Conservation (phyloP, 2,888 invertebrate species). For the Melinaea marsaeus region DNA sequence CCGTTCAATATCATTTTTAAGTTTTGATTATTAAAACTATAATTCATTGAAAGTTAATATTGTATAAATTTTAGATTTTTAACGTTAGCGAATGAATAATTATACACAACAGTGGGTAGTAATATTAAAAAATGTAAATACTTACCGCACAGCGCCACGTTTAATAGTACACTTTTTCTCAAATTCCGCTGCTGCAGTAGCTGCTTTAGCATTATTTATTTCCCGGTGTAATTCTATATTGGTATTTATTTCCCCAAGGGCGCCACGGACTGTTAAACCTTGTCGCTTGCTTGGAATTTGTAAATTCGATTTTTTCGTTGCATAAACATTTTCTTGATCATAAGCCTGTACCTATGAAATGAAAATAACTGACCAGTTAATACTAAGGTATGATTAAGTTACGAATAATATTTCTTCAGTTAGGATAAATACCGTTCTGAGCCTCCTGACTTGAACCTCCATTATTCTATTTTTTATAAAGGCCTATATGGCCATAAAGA, state of each 20-base stretch:
- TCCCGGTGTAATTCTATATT: constrained; percentile 61
- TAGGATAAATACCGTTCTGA: constrained; percentile 49
- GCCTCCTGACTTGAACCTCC: constrained; percentile 58
- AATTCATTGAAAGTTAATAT: neutral
- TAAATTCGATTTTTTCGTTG: constrained; percentile 48
- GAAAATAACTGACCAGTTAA: neutral
- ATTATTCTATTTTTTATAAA: constrained; percentile 36
- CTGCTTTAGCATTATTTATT: constrained; percentile 52
- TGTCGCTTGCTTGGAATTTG: constrained; percentile 50
- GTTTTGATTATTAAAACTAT: neutral
- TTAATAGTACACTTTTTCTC: constrained; percentile 58
- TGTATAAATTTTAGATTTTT: neutral
- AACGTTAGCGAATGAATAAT: neutral
- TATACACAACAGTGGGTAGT: constrained; percentile 33
- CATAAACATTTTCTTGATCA: constrained; percentile 65
- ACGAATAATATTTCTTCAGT: constrained; percentile 2
- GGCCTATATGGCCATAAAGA: neutral
- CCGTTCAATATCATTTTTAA: no score
- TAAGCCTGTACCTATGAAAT: constrained; percentile 45
- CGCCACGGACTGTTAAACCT: constrained; percentile 59
- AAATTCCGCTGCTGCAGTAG: constrained; percentile 53
- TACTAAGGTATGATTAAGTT: neutral
- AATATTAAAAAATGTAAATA: constrained; percentile 21
- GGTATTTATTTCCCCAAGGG: constrained; percentile 63
- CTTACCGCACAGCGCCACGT: constrained; percentile 46